Percentiles rank a stretch among this genome's conserved stretches.
Evolutionary conservation across 2,797 vertebrate species (phyloP).

Genomic region (Hippoglossus hippoglossus): DNA sequence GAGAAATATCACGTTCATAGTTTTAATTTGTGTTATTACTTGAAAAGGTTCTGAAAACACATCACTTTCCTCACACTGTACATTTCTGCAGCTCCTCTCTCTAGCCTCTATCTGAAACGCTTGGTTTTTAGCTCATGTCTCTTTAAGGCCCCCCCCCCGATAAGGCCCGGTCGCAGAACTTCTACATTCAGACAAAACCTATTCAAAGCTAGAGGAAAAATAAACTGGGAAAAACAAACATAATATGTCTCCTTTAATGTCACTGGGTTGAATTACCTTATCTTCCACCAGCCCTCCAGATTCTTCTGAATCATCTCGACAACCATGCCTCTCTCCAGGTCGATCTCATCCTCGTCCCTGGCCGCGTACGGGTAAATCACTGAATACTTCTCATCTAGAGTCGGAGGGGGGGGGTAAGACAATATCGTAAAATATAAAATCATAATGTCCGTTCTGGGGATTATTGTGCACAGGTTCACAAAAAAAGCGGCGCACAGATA

Average conservation of each 20-base stretch:
- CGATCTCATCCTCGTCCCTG: constrained; percentile 95
- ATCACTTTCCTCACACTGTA: too few relatives aligned
- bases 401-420: constrained; percentile 18
- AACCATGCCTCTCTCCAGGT: constrained; percentile 92
- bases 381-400: constrained; percentile 93
- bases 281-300: constrained; percentile 99
- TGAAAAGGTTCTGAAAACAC: too few relatives aligned
- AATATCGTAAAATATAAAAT: not conserved
- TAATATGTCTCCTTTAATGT: not conserved
- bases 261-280: constrained; percentile 85
- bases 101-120: too few relatives aligned
- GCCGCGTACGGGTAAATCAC: constrained; percentile 95
- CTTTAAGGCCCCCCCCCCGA: too few relatives aligned
- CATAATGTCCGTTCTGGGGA: not conserved
- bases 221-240: too few relatives aligned
- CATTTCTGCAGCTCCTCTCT: too few relatives aligned
- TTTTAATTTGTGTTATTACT: too few relatives aligned
- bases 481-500: not conserved
- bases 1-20: too few relatives aligned
- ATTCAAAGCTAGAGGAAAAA: too few relatives aligned
- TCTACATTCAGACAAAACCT: too few relatives aligned
- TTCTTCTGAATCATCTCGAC: constrained; percentile 98
- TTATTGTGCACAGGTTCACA: not conserved
- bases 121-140: too few relatives aligned
- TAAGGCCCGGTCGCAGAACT: too few relatives aligned